Base-by-base conservation (phyloP, 2,113 vertebrate species). In the Egretta garzetta region DNA sequence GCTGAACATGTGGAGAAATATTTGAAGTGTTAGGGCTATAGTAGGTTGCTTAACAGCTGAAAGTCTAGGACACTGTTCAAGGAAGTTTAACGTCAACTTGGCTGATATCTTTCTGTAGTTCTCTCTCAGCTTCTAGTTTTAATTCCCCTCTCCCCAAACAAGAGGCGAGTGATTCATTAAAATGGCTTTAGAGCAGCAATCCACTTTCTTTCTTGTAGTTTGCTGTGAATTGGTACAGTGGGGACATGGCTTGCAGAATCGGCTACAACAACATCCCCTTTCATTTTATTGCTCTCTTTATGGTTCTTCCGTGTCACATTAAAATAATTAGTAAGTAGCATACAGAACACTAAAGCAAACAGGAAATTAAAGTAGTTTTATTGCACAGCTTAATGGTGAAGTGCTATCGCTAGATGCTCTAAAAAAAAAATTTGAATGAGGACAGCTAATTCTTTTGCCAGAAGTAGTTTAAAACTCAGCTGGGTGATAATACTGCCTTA, bases 301-400 rank as follows among this genome's bases (percentile, higher is more conserved):
- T 91, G 88, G 49, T 87, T 96, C 94, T 95, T 95, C 83, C 0
- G 5, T 95, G 95, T 83, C 80, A 84, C 53, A 87, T 96, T 96
- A 96, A 96, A 94, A 93, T 95, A 90, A 95, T 97, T 96, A 94
- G 94, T 91, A 93, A 96, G 86, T 75, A 67, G 47, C 66, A 58
- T 66, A 80, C 70, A 96, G 62, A 91, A 30, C 90, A 83, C 59
- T 68, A 53, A 95, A 96, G 88, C 75, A 97, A 95, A 92, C 88
- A 96, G 86, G 96, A 97, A 97, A 97, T 91, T 92, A 95, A 97
- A 94, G 82, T 41, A 52, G 63, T 77, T 85, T 94, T 90, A 92
- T 94, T 95, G 81, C 77, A 39, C 37, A 75, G 45, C 50, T 92
- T 96, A 89, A 80, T 60, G 66, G 70, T 87, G 72, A 71, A 85